Percentiles rank a stretch among this genome's conserved stretches.
Conservation (phyloP, 1,140 invertebrate genomes). For the Solenopsis invicta region DNA sequence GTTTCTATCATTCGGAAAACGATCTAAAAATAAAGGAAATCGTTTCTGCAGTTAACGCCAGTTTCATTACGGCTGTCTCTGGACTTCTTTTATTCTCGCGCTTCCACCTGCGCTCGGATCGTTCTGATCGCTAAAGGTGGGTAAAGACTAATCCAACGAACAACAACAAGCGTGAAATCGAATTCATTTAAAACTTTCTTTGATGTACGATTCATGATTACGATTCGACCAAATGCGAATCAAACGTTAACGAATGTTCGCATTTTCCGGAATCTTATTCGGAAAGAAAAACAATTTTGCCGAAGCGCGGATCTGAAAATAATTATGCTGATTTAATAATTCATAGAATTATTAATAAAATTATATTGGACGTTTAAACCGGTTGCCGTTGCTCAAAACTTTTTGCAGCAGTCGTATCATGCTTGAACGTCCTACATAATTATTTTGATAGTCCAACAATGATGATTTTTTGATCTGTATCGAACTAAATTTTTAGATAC, state of each 20-base stretch:
- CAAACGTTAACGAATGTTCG: neutral
- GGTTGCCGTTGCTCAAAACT: too few species aligned
- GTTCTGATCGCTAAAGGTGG: neutral
- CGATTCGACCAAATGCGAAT: neutral
- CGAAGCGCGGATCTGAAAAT: too few species aligned
- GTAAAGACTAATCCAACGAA: neutral
- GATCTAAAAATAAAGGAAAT: conserved; percentile 11
- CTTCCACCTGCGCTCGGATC: neutral
- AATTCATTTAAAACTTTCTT: conserved; percentile 54
- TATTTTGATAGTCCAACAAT: too few species aligned
- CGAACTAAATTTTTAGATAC: too few species aligned
- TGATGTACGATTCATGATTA: conserved; percentile 27
- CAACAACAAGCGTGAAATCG: conserved; percentile 27
- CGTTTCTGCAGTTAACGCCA: conserved; percentile 1
- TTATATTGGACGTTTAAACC: too few species aligned
- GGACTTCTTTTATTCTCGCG: conserved; percentile 10
- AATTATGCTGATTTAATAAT: too few species aligned
- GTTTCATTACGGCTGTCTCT: conserved; percentile 10
- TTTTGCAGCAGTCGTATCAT: too few species aligned
- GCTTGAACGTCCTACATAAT: too few species aligned
- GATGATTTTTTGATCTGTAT: too few species aligned
- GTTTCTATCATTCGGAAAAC: conserved; percentile 7
- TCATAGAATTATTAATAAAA: too few species aligned
- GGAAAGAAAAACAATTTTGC: too few species aligned
- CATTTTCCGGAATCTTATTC: neutral